phyloP scores from a whole-genome alignment of 2,797 vertebrate genomes.

The Helostoma temminkii region DNA sequence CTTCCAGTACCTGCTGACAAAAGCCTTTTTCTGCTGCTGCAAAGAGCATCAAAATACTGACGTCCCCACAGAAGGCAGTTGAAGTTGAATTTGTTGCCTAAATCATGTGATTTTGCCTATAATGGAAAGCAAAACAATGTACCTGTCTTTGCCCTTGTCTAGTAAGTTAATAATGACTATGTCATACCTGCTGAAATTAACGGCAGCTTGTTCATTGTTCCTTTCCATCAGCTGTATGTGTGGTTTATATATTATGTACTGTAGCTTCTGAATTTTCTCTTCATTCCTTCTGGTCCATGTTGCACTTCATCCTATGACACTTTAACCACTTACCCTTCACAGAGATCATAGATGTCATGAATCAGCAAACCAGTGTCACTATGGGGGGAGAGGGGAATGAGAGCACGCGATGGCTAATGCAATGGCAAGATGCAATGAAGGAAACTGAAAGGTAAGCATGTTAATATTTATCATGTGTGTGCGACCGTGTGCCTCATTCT shows the following conservation, averaged over 20 bases:
- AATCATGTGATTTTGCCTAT: not conserved
- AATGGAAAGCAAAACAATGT: not conserved
- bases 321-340: constrained; percentile 60
- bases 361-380: constrained; percentile 67
- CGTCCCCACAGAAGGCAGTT: not conserved
- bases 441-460: constrained; percentile 66
- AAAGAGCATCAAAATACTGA: not conserved
- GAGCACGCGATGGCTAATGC: constrained; percentile 13
- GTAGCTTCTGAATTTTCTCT: constrained; percentile 17
- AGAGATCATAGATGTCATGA: constrained; percentile 71
- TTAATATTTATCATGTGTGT: constrained; percentile 57
- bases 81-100: not conserved
- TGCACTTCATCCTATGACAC: constrained; percentile 51
- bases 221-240: constrained; percentile 30
- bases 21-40: not conserved
- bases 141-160: not conserved
- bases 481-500: constrained; percentile 8
- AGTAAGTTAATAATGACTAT: not conserved
- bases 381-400: constrained; percentile 9
- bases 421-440: constrained; percentile 51
- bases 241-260: constrained; percentile 18
- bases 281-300: constrained; percentile 43
- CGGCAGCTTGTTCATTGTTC: constrained; percentile 29
- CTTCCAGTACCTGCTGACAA: not conserved
- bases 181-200: constrained; percentile 31